Percentiles rank a stretch among this genome's conserved stretches.
Evolutionary conservation across 2,113 vertebrate species (phyloP).

Genomic region (Onychostruthus taczanowskii): DNA sequence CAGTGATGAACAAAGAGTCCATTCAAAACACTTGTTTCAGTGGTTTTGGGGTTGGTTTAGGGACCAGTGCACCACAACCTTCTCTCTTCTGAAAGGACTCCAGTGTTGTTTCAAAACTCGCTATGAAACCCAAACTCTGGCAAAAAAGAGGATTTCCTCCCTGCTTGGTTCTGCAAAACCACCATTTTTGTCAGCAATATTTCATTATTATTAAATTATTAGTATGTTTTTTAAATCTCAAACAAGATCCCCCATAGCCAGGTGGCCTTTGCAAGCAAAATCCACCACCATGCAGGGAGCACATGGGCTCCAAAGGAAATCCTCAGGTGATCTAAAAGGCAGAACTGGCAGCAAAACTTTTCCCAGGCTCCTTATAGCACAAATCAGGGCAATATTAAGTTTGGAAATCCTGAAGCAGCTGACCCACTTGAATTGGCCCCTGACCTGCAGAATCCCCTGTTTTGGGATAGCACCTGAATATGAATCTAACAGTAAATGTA

Average conservation of each 20-base stretch:
- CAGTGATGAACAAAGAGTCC: background rate
- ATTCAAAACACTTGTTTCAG: background rate
- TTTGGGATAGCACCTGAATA: background rate
- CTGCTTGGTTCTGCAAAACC: background rate
- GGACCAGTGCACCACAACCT: background rate
- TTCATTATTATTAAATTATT: background rate
- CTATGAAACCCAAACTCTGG: background rate
- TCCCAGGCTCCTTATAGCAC: background rate
- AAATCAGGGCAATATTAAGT: background rate
- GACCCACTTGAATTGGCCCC: background rate
- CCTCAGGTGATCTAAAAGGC: background rate
- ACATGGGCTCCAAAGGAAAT: rapidly evolving
- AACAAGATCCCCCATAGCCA: background rate
- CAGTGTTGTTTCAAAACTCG: background rate
- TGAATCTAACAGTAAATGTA: background rate
- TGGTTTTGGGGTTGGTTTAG: background rate
- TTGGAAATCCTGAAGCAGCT: background rate
- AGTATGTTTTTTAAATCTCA: background rate
- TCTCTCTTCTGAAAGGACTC: background rate
- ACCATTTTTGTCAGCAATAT: background rate
- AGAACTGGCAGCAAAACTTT: background rate
- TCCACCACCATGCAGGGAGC: background rate
- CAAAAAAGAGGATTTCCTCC: background rate
- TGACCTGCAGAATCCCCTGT: background rate
- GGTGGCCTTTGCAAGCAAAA: background rate